Evolutionary conservation across 2,113 vertebrate species (phyloP), one percentile per base, ranked within the genome.

Genomic region (Tachysurus vachellii): DNA sequence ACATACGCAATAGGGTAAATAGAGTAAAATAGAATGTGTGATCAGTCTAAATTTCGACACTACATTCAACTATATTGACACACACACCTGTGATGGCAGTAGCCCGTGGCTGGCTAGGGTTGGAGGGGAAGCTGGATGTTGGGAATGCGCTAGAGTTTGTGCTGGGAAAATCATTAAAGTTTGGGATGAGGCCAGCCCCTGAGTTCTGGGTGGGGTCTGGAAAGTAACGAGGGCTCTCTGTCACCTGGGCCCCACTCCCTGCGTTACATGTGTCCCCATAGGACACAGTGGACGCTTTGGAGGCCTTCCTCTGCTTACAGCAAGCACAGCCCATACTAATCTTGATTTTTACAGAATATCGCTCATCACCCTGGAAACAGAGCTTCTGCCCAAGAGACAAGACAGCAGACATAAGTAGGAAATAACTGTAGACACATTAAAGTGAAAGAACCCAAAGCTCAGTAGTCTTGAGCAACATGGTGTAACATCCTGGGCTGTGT

Each of bases 261-360:
- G 42, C 1, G n/a, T 85, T 75, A 62, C 90, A 91, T 5, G 79
- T 54, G 75, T 92, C 93, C 77, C 17, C 11, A 89, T 91, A 91
- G 89, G 80, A 88, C 84, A 80, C 89, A 76, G 88, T 70, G 87
- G 88, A 88, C 19, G 88, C 86, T 94, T 96, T 96, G 86, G 88
- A 85, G 8, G 93, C 91, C 92, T 94, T 95, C 89, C 91, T 94
- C 93, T 96, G 96, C 92, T 97, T 98, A 92, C 97, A 98, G 92
- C 95, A 96, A 91, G 94, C 92, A 93, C 97, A 97, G 95, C 97
- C 97, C 97, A 98, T 98, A 91, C 92, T 95, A 93, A 76, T 90
- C 92, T 92, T 91, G 76, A 44, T 83, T 89, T 80, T 86, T 36
- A 91, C 62, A 87, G 47, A 86, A 73, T 64, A 87, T 79, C 66